Percentiles rank a stretch among this genome's conserved stretches.
phyloP scores from a whole-genome alignment of 2,113 vertebrate genomes.

The Xiphophorus maculatus region DNA sequence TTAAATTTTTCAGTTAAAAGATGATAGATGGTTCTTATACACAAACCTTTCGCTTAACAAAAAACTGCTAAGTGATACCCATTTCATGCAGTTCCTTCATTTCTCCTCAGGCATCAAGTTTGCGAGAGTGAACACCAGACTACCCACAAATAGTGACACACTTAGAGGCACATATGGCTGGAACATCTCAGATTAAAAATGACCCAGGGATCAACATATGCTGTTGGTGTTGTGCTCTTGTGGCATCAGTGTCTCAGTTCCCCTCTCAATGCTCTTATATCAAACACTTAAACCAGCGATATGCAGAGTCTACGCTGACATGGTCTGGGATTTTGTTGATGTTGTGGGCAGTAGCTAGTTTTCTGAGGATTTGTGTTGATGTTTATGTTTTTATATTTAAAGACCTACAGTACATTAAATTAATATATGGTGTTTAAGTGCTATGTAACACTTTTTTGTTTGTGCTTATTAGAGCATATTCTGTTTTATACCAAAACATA shows the following conservation, averaged over 20 bases:
- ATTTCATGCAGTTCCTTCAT: conserved; percentile 21
- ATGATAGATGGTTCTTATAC: background rate
- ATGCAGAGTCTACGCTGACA: background rate
- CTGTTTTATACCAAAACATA: too few relatives aligned
- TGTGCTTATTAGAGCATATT: too few relatives aligned
- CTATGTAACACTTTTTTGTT: too few relatives aligned
- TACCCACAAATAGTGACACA: conserved; percentile 11
- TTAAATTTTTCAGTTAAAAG: background rate
- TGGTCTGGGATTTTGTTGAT: background rate
- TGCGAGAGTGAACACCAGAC: conserved; percentile 23
- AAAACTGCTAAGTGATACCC: background rate
- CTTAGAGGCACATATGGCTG: conserved; percentile 23
- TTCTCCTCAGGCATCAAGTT: conserved; percentile 40
- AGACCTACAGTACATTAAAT: background rate
- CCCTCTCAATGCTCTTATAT: conserved; percentile 15
- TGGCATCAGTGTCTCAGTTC: conserved; percentile 29
- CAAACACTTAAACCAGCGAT: conserved; percentile 19
- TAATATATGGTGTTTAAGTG: too few relatives aligned
- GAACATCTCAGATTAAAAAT: conserved; percentile 64
- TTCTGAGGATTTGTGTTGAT: background rate
- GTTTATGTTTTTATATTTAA: background rate
- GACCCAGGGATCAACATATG: conserved; percentile 63
- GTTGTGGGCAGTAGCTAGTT: background rate
- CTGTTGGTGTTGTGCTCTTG: conserved; percentile 32
- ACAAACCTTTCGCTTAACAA: background rate